Conservation (phyloP, 2,888 invertebrate species). For the Beris morrisii region DNA sequence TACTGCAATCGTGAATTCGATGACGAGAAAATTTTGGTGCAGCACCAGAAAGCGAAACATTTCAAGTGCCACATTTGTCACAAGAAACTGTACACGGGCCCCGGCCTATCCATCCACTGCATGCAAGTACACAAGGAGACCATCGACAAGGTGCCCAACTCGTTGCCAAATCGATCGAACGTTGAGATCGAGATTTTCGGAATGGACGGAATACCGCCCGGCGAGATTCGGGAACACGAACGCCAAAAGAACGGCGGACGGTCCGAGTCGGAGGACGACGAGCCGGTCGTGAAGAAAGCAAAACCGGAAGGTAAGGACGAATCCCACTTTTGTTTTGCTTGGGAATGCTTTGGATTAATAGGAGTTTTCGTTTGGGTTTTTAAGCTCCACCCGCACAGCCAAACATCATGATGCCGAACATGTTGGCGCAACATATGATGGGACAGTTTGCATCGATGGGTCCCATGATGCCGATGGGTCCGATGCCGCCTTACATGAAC, state of each 20-base stretch:
- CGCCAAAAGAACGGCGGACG: constrained; percentile 76
- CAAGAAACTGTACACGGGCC: constrained; percentile 94
- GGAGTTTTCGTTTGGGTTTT: constrained; percentile 21
- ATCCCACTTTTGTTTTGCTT: background rate
- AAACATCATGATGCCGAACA: constrained; percentile 64
- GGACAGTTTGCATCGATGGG: constrained; percentile 63
- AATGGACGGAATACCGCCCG: constrained; percentile 99
- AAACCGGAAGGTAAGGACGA: constrained; percentile 66
- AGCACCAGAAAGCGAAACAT: constrained; percentile 99
- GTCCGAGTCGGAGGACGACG: constrained; percentile 82
- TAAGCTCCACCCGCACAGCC: constrained; percentile 58
- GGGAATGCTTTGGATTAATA: constrained; percentile 13
- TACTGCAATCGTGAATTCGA: constrained; percentile 99
- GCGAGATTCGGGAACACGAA: constrained; percentile 93
- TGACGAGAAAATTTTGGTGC: constrained; percentile 98
- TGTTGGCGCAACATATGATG: constrained; percentile 63
- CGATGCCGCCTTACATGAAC: constrained; percentile 74
- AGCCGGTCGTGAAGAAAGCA: constrained; percentile 75
- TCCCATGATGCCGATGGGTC: constrained; percentile 68
- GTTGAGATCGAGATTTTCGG: constrained; percentile 99
- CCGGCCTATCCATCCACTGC: constrained; percentile 98
- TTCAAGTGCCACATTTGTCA: constrained; percentile 99
- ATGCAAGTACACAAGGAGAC: constrained; percentile 99
- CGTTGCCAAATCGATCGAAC: constrained; percentile 94
- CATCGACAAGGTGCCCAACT: constrained; percentile 99